Evolutionary conservation across 23 tunicate genomes (phyloP), one percentile per base, ranked within the genome.

Genomic region (Oikopleura albicans): DNA sequence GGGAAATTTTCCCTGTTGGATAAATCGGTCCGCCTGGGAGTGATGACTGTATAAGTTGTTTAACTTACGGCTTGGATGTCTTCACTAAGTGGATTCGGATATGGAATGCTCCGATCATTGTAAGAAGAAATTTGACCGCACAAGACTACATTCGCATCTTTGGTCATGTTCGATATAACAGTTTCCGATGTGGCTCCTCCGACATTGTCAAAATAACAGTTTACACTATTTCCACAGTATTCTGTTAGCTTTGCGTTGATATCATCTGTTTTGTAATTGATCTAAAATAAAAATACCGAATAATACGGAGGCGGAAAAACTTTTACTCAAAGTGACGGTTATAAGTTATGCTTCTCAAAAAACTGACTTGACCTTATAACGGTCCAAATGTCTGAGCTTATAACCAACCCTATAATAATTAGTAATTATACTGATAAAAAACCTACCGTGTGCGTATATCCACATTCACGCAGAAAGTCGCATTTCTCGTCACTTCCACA

Each of bases 121-220:
- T 84, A 87, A 0, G 39, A 57, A 39, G 89, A 85, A 0, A 87
- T 87, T 40, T 87, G 89, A 0, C 90, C 90, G 66, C 90, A 85
- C 27, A 87, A 39, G 33, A 87, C 83, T 1, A 87, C 86, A 40
- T 75, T 35, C 0, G 87, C 49, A 56, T 85, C 40, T 49, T 85
- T 41, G 79, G 49, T 76, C 87, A 87, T 87, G 41, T 40, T 39
- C 34, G 39, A 31, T 12, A 87, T 85, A 1, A 87, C 87, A 39
- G 39, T 39, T 75, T 85, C 88, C 27, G 63, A 66, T 0, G 76
- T 85, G 33, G 76, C 71, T 31, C 90, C 90, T 40, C 90, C 90
- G 34, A 87, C 90, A 85, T 87, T 87, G 56, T 87, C 87, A 76
- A 85, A 85, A 41, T 87, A 87, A 38, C 86, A 84, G 86, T 87